phyloP scores from a whole-genome alignment of 2,113 vertebrate genomes.

The Clinocottus analis region DNA sequence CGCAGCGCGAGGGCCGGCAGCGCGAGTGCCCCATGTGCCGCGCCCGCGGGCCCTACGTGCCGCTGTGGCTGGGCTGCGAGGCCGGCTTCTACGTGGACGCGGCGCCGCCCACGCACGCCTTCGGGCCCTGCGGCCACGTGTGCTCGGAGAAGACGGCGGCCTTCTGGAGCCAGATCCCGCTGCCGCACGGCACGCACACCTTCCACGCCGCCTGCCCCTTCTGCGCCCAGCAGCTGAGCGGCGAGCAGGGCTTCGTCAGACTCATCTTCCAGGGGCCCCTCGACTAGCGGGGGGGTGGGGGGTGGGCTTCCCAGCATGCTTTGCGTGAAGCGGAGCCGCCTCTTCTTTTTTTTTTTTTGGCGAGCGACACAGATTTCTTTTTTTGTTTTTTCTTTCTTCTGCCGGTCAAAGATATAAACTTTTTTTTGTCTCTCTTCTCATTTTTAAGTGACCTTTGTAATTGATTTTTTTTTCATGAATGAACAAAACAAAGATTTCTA shows the following conservation, averaged over 20 bases:
- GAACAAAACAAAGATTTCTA: slow-evolving; percentile 79
- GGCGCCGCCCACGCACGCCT: slow-evolving; percentile 95
- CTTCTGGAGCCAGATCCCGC: slow-evolving; percentile 98
- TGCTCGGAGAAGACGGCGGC: slow-evolving; percentile 97
- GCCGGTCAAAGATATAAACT: slow-evolving; percentile 76
- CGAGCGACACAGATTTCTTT: slow-evolving; percentile 26
- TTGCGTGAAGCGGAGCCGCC: neutral
- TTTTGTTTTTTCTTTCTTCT: slow-evolving; percentile 50
- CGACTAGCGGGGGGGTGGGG: slow-evolving; percentile 90
- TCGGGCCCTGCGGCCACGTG: slow-evolving; percentile 96
- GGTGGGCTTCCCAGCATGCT: slow-evolving; percentile 48
- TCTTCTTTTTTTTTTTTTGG: neutral
- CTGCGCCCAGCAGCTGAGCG: slow-evolving; percentile 95
- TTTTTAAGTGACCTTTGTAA: slow-evolving; percentile 87
- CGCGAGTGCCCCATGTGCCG: slow-evolving; percentile 99
- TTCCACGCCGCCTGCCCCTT: slow-evolving; percentile 98
- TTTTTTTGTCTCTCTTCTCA: slow-evolving; percentile 65
- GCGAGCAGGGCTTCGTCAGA: slow-evolving; percentile 95
- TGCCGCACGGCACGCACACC: slow-evolving; percentile 98
- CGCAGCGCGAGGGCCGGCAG: slow-evolving; percentile 90
- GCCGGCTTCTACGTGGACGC: slow-evolving; percentile 97
- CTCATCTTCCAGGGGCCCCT: slow-evolving; percentile 99
- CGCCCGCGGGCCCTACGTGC: slow-evolving; percentile 94
- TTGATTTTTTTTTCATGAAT: slow-evolving; percentile 82
- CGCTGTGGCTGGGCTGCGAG: slow-evolving; percentile 97